phyloP scores from a whole-genome alignment of 2,113 vertebrate genomes.

The Himantopus leucocephalus region DNA sequence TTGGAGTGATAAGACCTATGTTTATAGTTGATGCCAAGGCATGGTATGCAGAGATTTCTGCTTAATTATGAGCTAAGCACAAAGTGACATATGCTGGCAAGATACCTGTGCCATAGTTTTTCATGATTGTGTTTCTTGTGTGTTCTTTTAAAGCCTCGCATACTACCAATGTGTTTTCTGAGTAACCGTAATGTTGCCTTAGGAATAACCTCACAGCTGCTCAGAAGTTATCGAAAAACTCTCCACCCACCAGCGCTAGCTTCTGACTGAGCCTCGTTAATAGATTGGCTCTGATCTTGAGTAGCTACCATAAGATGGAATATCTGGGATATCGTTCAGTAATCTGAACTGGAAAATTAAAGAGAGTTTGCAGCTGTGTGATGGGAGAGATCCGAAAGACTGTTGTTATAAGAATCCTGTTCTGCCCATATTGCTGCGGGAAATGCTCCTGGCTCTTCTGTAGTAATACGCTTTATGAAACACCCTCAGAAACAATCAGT shows the following conservation, averaged over 20 bases:
- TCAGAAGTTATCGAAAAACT: not conserved
- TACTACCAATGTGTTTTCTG: not conserved
- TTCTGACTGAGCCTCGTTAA: not conserved
- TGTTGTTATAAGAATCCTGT: not conserved
- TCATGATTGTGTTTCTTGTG: not conserved
- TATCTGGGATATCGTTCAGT: not conserved
- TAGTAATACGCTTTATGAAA: not conserved
- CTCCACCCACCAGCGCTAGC: not conserved
- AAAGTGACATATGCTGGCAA: not conserved
- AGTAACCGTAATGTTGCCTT: not conserved
- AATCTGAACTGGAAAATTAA: constrained; percentile 19
- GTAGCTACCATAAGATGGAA: not conserved
- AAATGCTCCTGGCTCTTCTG: not conserved
- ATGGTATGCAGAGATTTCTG: not conserved
- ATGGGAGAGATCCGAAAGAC: not conserved
- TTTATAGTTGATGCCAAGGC: no score
- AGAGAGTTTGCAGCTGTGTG: not conserved
- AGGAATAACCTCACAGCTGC: not conserved
- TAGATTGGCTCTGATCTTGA: not conserved
- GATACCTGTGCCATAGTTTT: not conserved
- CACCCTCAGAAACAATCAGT: not conserved
- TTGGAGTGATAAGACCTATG: no score
- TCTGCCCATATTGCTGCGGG: not conserved
- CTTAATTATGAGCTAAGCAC: not conserved
- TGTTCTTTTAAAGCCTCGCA: not conserved